Base-by-base conservation (phyloP, 2,888 invertebrate genomes). In the Meandrusa payeni region DNA sequence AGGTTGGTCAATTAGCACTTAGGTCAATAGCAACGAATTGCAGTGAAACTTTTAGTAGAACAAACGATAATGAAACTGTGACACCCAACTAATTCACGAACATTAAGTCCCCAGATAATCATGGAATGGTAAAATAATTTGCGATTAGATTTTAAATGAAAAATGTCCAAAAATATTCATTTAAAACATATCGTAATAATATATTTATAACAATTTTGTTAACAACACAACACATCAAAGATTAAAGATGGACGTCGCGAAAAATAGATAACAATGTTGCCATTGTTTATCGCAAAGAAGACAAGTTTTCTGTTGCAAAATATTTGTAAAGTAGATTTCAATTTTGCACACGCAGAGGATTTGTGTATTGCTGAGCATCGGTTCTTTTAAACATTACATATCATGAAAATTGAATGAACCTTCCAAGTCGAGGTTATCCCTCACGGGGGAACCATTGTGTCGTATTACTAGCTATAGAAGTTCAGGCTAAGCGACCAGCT, bases 191-290 rank as follows among this genome's bases (percentile, higher is more conserved):
- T 42, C 44, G 36, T 50, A 52, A 47, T 51, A 64, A 54, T 65
- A 64, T 62, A 65, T 69, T 67, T 71, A 56, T 63, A 64, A 63
- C 59, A 74, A 72, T 76, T 77, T 75, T 67, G 62, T 56, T 68
- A 77, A 79, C 76, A 82, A 81, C 78, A 85, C 79, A 85, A 82
- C 77, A 85, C 82, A 85, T 76, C 79, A 81, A 79, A 74, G 73
- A 78, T 71, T 74, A 82, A 86, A 86, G 86, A 87, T 87, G 87
- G 87, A 87, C 86, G 87, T 86, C 74, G 61, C 56, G 59, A 60
- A 60, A 55, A 57, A 59, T 61, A 80, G 80, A 79, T 79, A 71
- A 66, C 70, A 59, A 70, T 78, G 78, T 82, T 83, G 81, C 67
- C 57, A 56, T 44, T 37, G 27, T 26, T 27, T 15, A 15, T 15